phyloP scores from a whole-genome alignment of 1,140 invertebrate species.

The Zaprionus tsacasi region DNA sequence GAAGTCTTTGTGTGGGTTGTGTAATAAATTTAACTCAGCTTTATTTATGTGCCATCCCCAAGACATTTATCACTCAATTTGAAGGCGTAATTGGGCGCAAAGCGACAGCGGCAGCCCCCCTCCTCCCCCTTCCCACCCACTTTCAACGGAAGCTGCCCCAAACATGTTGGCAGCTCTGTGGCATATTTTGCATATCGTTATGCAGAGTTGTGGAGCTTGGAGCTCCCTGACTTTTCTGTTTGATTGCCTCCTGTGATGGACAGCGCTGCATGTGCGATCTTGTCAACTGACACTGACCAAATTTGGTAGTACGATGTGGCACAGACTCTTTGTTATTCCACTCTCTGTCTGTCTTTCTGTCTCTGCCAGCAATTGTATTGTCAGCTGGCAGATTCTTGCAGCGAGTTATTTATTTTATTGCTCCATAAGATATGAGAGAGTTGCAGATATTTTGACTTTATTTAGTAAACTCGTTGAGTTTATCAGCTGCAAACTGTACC shows the following conservation, averaged over 20 bases:
- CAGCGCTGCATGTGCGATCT: constrained; percentile 30
- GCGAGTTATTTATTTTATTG: neutral
- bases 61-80: constrained; percentile 83
- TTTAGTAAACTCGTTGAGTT: no score
- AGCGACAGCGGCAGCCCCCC: constrained; percentile 60
- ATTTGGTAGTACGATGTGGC: constrained; percentile 38
- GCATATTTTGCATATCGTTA: constrained; percentile 82
- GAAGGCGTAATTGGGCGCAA: constrained; percentile 81
- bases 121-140: neutral
- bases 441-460: no score
- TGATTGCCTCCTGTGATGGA: constrained; percentile 55
- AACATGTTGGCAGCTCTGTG: constrained; percentile 58
- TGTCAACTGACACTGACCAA: constrained; percentile 42
- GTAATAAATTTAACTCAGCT: constrained; percentile 82
- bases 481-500: no score
- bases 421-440: neutral
- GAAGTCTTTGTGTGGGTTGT: constrained; percentile 82
- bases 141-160: constrained; percentile 33
- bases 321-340: constrained; percentile 12
- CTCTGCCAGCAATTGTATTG: constrained; percentile 10
- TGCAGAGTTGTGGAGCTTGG: constrained; percentile 48
- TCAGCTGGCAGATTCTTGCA: constrained; percentile 1
- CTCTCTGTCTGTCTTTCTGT: neutral
- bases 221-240: constrained; percentile 39
- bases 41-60: constrained; percentile 78